Base-by-base conservation (phyloP, 2,797 vertebrate genomes). In the Aselliscus stoliczkanus region DNA sequence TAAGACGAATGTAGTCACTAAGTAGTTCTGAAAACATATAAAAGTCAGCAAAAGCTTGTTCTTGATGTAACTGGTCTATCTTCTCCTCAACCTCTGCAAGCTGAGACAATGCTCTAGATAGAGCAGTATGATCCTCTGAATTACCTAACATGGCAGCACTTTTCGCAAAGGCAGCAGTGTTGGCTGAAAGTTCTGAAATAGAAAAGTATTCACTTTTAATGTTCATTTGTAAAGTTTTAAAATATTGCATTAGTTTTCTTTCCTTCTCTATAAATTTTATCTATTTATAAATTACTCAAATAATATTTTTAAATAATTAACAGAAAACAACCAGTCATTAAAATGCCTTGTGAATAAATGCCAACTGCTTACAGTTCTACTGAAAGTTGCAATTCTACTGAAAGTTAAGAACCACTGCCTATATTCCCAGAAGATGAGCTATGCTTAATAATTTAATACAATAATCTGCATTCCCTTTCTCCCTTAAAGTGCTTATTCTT, bases 81-180 rank as follows among this genome's bases (percentile, higher is more conserved):
- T 99, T 99, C 98, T 99, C 99, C 98, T 99, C 99, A 97, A 99
- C 99, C 95, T 99, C 99, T 27, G 99, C 99, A 96, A 99, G 99
- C 98, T 99, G 99, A 47, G 99, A 99, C 97, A 99, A 98, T 31
- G 99, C 99, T 85, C 99, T 98, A 13, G 99, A 99, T 70, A 99
- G 98, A 60, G 99, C 99, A 58, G 99, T 99, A 97, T 99, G 99
- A 97, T 99, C 99, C 98, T 99, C 99, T 4, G 99, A 99, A 98
- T 99, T 99, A 67, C 99, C 99, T 98, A 99, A 98, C 99, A 99
- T 99, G 96, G 99, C 99, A n/a, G 99, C 99, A 88, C 99, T 99
- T 98, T 99, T 99, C 93, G 99, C 99, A 96, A 99, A 99, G 94
- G 99, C 99, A 65, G 99, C 99, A 11, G 99, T 99, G 98, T 99